These are phyloP conservation scores for Alosa sapidissima DNA, from an alignment of 2,797 vertebrate genomes.

Conservation along the genomic window DNA sequence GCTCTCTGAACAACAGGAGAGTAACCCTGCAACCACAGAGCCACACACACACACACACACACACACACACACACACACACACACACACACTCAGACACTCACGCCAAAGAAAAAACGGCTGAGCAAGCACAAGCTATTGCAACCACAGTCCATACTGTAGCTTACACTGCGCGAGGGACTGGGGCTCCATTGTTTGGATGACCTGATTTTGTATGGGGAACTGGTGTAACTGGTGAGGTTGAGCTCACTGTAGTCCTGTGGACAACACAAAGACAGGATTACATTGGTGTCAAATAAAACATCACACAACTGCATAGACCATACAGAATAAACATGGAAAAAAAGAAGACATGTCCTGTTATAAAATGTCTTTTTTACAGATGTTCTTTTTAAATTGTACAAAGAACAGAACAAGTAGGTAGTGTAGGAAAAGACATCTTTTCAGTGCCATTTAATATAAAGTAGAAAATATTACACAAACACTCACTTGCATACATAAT, in stretches of 20 bases:
- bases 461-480: too few relatives aligned
- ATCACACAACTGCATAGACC: not conserved
- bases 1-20: not conserved
- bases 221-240: conserved; percentile 35
- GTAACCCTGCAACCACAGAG: not conserved
- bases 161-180: conserved; percentile 12
- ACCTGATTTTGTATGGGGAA: not conserved
- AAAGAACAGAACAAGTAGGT: not conserved
- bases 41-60: too few relatives aligned
- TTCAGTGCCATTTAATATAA: not conserved
- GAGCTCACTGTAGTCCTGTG: conserved; percentile 63
- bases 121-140: not conserved
- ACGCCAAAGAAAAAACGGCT: not conserved
- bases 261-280: conserved; percentile 27
- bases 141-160: not conserved
- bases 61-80: too few relatives aligned
- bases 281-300: not conserved
- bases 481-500: not conserved
- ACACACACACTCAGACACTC: too few relatives aligned
- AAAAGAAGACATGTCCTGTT: not conserved
- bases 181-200: conserved; percentile 29
- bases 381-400: not conserved
- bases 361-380: not conserved
- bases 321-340: not conserved
- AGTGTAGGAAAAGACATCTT: not conserved